Base-by-base conservation (phyloP, 2,888 invertebrate genomes). In the Melinopterus prodromus region DNA sequence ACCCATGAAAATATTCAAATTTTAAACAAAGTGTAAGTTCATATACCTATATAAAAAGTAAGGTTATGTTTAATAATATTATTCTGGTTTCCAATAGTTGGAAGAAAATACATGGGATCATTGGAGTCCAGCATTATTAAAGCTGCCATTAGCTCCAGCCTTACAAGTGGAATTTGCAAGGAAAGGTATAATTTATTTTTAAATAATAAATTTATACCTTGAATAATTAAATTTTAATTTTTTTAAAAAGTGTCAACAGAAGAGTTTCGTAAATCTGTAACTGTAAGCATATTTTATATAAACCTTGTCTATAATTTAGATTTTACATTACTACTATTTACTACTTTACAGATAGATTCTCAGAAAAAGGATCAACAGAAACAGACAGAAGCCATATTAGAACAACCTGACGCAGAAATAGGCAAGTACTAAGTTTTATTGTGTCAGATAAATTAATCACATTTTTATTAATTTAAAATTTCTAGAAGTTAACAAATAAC, bases 111-210 rank as follows among this genome's bases (percentile, higher is more conserved):
- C 71, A 71, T 71, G 71, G 71, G n/a, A 5, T n/a, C 1, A 71
- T n/a, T 71, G 71, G 71, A 71, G n/a, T 71, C 71, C 71, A 71
- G 71, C 71, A 71, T 71, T 71, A 71, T 71, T 71, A 71, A 71
- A 5, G n/a, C 5, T 4, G 16, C 71, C 71, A 7, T 7, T 71
- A 71, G 71, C 71, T 71, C 71, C 71, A 71, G 71, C 71, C 71
- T 71, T 71, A 5, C 71, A 71, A 4, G 71, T 71, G 71, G 2
- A 71, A n/a, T 71, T n/a, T 71, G n/a, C 71, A 71, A 71, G 71
- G 14, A 5, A 7, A 71, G 71, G 71, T 71, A 71, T 71, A 71
- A 71, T 71, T 71, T 71, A 71, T 71, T 71, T 71, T 71, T 71
- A 71, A 71, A 71, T 71, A 71, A 53, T 53, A 53, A 53, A 53